Percentiles rank a stretch among this genome's conserved stretches.
phyloP scores from a whole-genome alignment of 2,113 vertebrate genomes.

The Pseudorectes ferrugineus region DNA sequence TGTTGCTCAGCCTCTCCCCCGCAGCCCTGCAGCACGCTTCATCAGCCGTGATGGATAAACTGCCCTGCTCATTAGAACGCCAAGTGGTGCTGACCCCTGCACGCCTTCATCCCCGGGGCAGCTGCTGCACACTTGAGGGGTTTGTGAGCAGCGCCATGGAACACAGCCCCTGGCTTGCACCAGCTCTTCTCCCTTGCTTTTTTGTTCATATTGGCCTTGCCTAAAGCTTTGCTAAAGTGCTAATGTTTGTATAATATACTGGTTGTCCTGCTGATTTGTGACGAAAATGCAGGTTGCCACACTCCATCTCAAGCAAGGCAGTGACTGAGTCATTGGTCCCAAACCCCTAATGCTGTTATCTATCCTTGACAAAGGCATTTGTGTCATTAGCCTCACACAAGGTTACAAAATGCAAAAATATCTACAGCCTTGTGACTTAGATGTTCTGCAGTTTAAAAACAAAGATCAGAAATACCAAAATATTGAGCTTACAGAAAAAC shows the following conservation, averaged over 20 bases:
- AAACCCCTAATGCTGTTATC: not conserved
- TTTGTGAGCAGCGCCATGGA: rapidly evolving
- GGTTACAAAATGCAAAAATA: not conserved
- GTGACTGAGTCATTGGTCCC: not conserved
- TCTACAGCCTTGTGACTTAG: not conserved
- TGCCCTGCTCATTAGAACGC: not conserved
- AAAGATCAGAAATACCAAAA: not conserved
- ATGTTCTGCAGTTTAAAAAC: not conserved
- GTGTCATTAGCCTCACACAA: not conserved
- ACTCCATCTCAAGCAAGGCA: not conserved
- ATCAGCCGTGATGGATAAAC: not conserved
- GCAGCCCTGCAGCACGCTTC: rapidly evolving
- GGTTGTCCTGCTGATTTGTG: not conserved
- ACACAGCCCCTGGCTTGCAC: not conserved
- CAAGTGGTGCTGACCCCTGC: too few species aligned
- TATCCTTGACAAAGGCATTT: not conserved
- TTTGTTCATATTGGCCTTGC: not conserved
- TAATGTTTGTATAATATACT: not conserved
- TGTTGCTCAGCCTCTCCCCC: rapidly evolving
- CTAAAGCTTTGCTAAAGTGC: not conserved
- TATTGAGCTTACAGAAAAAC: not conserved
- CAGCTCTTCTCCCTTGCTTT: not conserved
- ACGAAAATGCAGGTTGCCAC: not conserved
- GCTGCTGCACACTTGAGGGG: not conserved
- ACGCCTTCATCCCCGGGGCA: rapidly evolving